Evolutionary conservation across 2,797 vertebrate genomes (phyloP), one percentile per base, ranked within the genome.

Genomic region (Pangasius sanitwongsei): DNA sequence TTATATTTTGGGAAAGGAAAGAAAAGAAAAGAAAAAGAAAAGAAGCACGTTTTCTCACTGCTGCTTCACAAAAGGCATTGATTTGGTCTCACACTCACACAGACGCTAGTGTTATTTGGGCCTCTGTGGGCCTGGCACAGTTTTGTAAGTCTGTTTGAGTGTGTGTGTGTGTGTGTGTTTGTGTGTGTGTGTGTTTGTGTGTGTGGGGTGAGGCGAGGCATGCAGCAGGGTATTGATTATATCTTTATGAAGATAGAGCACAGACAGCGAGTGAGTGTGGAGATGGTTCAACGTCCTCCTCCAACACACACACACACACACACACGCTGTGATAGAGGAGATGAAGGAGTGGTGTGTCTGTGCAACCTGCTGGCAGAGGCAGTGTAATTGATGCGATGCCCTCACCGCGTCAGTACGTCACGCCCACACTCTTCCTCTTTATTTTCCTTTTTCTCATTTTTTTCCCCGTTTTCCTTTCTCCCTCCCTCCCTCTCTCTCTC

Each of bases 351-450:
- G 84, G 59, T 92, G 89, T 65, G 91, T 95, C 95, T 96, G 94
- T 94, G 95, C 92, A 93, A 92, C 96, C 95, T 93, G 95, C 95
- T 96, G 95, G 94, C 94, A 94, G 93, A 93, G 93, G 94, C 94
- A 87, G 92, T 92, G 92, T 95, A 96, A 96, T 95, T 95, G 95
- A 96, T 95, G 94, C 91, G 89, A 92, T 93, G 93, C 93, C 95
- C 94, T 96, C 93, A 94, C 90, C 67, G 91, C 93, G 44, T 94
- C 92, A 94, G 88, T 90, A 91, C 91, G 92, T 89, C 93, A 91
- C 91, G 83, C 91, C 55, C 81, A 82, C 70, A 28, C 57, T 82
- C 23, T 69, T 55, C 34, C 48, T 55, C 53, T 83, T 50, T 83
- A 28, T 80, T n/a, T 61, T 1, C 11, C 28, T 61, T 6, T 69